Evolutionary conservation across 1,140 invertebrate genomes (phyloP), one percentile per base, ranked within the genome.

Genomic region (Popillia japonica): DNA sequence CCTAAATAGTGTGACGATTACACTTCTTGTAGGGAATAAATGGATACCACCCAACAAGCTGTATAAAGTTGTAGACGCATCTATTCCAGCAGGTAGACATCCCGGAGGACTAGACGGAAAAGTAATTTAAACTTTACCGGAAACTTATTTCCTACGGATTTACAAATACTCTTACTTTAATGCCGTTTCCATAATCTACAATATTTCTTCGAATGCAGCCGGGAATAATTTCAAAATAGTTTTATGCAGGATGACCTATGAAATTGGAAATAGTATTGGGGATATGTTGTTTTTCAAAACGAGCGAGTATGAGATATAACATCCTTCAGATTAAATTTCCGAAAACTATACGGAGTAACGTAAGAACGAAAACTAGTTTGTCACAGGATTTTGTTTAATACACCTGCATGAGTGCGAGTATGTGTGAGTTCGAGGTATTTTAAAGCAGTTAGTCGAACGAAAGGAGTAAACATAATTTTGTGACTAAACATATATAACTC

Each of bases 121-220:
- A 64, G 61, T 64, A 64, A 64, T 64, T 64, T 64, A 64, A 64
- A 64, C 61, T 64, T 64, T 64, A 4, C 6, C 61, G n/a, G 17
- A 3, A 64, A 64, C n/a, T 64, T 64, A 64, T 64, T 64, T 64
- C 22, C 61, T 11, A 64, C 61, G 61, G 61, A 64, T 64, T 64
- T 64, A 64, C 17, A 64, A 64, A 64, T 27, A 64, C 61, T 64
- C 61, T 64, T 64, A 64, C 61, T 64, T 64, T 64, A 64, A 64
- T 64, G 61, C 61, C 61, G 61, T 64, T 64, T 64, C 61, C 61
- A 64, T 64, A 64, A 64, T 64, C 61, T 64, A 64, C 61, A 20
- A 27, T 64, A 64, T 27, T 64, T 64, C 61, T 27, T 64, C 17
- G n/a, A n/a, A 64, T 64, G 61, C 61, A 64, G 22, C 20, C 23